Percentiles rank a stretch among this genome's conserved stretches.
These are phyloP conservation scores for Tetraodon nigroviridis DNA, from an alignment of 2,113 vertebrate species.

Conservation along the genomic window DNA sequence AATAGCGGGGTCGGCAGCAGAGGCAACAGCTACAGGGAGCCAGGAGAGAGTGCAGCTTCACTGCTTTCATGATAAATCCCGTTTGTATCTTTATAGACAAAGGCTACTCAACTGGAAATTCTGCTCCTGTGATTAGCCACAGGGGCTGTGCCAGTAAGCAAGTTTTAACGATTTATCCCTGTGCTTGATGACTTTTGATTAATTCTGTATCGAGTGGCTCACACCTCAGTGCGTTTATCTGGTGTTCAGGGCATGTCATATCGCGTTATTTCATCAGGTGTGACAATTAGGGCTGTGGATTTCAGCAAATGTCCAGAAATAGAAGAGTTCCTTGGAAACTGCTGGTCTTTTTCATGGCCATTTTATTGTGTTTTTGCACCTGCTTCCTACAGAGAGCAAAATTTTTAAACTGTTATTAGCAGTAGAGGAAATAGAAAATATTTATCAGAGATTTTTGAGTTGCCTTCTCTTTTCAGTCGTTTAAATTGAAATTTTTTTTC, in stretches of 20 bases:
- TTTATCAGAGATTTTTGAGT: too few species aligned
- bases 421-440: too few species aligned
- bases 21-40: constrained; percentile 37
- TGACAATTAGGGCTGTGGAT: constrained; percentile 41
- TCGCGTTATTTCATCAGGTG: constrained; percentile 62
- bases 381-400: background rate
- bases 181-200: constrained; percentile 64
- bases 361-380: background rate
- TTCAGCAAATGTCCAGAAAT: constrained; percentile 42
- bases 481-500: too few species aligned
- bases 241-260: constrained; percentile 55
- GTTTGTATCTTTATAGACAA: constrained; percentile 67
- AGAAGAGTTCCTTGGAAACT: constrained; percentile 21
- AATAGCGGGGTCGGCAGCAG: constrained; percentile 44
- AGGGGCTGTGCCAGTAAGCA: constrained; percentile 54
- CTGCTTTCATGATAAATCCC: constrained; percentile 57
- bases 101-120: constrained; percentile 58
- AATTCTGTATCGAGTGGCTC: constrained; percentile 66
- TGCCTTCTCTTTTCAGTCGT: too few species aligned
- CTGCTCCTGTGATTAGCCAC: constrained; percentile 56
- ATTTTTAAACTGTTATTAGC: background rate
- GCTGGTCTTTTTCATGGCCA: background rate
- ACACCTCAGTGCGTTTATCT: constrained; percentile 47
- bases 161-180: constrained; percentile 67
- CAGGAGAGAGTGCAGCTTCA: constrained; percentile 39